Base-by-base conservation (phyloP, 2,113 vertebrate genomes). In the Syngnathus typhle region DNA sequence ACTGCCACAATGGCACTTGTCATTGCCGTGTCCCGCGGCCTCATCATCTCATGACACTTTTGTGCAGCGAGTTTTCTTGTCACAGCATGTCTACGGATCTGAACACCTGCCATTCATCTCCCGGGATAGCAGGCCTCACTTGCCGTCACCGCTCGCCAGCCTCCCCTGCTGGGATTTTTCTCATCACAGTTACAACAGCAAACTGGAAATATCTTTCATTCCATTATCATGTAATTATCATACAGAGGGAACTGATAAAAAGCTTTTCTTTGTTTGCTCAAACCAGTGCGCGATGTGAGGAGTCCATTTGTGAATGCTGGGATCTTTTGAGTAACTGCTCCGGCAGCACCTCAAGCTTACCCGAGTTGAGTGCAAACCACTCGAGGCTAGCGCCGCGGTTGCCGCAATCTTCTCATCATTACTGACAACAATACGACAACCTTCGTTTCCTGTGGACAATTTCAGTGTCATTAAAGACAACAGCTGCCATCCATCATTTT, bases 371-470 rank as follows among this genome's bases (percentile, higher is more conserved):
- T 62, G 32, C 38, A 74, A 81, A 70, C 51, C 67, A 51, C 74
- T 79, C 69, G 37, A 46, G 69, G 72, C 60, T 67, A 47, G 27
- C 52, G 49, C 63, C 74, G 68, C 71, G 63, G 65, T 60, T 43
- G 67, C 56, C 27, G 23, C 79, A 65, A 75, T 75, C 71, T 73
- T 77, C 75, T 75, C 70, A 75, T 81, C 81, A 84, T 81, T 59
- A 55, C 66, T 73, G 79, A 85, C 73, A 77, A 84, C 78, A 73
- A 68, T 44, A 64, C 62, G 60, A 67, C 77, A 75, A 83, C 77
- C 77, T 67, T 70, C 72, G 77, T 64, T 74, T 62, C 78, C 76
- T 79, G 77, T 77, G 77, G 82, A 71, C 68, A 79, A 70, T 79
- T 83, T 70, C 41, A 64, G 55, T 60, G 44, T 70, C 75, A 72